Evolutionary conservation across 1,140 invertebrate genomes (phyloP).

Genomic region (Rhysida immarginata): DNA sequence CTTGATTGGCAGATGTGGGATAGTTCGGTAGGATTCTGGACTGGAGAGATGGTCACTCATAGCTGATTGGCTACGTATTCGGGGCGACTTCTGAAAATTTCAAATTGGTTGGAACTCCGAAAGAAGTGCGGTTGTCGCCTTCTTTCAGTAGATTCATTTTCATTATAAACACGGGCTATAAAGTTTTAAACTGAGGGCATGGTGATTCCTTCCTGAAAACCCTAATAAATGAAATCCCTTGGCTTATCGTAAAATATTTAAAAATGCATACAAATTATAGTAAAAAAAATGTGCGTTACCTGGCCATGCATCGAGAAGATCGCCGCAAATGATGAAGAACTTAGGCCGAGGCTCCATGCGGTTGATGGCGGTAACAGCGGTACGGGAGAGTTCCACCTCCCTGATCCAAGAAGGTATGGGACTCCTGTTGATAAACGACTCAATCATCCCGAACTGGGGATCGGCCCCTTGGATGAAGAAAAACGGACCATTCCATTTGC

Average conservation of each 20-base stretch:
- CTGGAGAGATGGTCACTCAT: no score
- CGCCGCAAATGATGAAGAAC: conserved; percentile 41
- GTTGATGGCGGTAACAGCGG: conserved; percentile 33
- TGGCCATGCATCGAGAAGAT: conserved; percentile 37
- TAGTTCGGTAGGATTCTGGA: no score
- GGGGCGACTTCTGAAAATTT: no score
- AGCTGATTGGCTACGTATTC: no score
- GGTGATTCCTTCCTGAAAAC: not conserved
- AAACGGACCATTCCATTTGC: conserved; percentile 28
- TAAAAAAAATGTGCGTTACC: no score
- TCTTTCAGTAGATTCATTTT: no score
- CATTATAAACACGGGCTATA: not conserved
- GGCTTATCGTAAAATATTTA: no score
- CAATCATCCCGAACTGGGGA: conserved; percentile 37
- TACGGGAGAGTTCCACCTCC: conserved; percentile 31
- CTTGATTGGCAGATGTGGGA: no score
- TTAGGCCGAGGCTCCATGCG: conserved; percentile 33
- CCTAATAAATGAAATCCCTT: no score
- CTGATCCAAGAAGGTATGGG: conserved; percentile 30
- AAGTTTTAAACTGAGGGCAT: not conserved
- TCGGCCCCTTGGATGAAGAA: conserved; percentile 39
- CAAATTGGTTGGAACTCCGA: no score
- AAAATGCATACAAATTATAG: no score
- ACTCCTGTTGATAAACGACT: conserved; percentile 24
- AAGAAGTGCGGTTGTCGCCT: no score